phyloP scores from a whole-genome alignment of 2,888 invertebrate species.

The Perithous albicinctus region DNA sequence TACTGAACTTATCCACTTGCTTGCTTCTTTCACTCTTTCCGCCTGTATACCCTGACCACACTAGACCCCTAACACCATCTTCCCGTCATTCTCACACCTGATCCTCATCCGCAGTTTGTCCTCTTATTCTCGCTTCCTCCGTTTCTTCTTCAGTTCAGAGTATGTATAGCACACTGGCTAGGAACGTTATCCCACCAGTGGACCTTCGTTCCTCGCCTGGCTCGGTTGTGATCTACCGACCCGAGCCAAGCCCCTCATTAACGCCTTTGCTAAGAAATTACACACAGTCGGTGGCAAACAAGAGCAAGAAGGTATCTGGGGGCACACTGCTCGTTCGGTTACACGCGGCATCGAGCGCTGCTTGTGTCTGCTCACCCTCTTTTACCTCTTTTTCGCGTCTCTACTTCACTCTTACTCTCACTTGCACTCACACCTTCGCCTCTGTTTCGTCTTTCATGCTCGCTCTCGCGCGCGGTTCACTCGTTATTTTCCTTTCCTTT shows the following conservation, averaged over 20 bases:
- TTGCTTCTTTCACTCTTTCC: conserved; percentile 12
- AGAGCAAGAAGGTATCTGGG: conserved; percentile 82
- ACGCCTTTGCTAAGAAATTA: conserved; percentile 84
- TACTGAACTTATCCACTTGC: conserved; percentile 25
- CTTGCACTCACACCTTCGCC: conserved; percentile 60
- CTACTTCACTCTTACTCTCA: conserved; percentile 23
- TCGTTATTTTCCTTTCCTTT: conserved; percentile 64
- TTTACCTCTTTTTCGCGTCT: conserved; percentile 9
- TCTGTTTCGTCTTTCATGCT: conserved; percentile 65
- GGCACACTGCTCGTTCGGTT: conserved; percentile 74
- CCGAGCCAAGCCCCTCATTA: conserved; percentile 84
- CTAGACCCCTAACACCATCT: conserved; percentile 1
- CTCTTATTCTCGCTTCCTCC: background rate
- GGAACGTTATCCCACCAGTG: conserved; percentile 50
- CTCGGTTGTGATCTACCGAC: conserved; percentile 82
- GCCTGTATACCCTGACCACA: conserved; percentile 19
- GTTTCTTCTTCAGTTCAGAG: conserved; percentile 64
- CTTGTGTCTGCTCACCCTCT: conserved; percentile 21
- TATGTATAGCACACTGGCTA: conserved; percentile 3
- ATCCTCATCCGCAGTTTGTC: conserved; percentile 5
- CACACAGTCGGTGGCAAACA: conserved; percentile 84
- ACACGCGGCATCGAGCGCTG: conserved; percentile 72
- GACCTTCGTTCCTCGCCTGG: conserved; percentile 47
- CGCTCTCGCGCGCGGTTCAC: conserved; percentile 53
- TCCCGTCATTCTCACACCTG: conserved; percentile 5